These are phyloP conservation scores for Spheniscus humboldti DNA, from an alignment of 2,797 vertebrate species.

Conservation along the genomic window DNA sequence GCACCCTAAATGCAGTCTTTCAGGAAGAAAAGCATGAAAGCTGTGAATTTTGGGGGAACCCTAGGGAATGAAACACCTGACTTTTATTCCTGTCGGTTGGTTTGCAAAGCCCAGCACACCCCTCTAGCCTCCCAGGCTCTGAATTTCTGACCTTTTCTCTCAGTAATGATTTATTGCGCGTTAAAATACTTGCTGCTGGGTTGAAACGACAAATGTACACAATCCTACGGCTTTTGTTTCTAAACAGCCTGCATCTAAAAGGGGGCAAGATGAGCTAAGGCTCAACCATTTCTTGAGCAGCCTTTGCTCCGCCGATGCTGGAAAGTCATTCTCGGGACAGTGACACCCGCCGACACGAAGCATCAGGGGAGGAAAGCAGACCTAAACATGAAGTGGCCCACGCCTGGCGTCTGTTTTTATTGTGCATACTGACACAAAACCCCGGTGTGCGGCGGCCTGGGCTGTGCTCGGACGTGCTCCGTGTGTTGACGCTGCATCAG, in stretches of 20 bases:
- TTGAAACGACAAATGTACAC: not conserved
- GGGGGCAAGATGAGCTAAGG: not conserved
- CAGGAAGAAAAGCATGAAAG: not conserved
- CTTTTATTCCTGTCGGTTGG: not conserved
- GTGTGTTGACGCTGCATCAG: fast-evolving
- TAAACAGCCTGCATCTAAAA: not conserved
- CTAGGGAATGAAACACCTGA: not conserved
- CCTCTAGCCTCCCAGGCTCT: not conserved
- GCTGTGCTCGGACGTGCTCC: fast-evolving
- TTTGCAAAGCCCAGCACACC: not conserved
- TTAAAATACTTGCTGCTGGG: not conserved
- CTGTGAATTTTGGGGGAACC: not conserved
- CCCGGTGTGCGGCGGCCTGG: fast-evolving
- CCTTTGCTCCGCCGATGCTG: not conserved
- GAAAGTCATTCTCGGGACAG: not conserved
- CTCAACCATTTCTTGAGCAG: not conserved
- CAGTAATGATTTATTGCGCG: not conserved
- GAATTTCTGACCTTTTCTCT: not conserved
- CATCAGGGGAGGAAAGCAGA: not conserved
- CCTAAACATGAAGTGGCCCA: not conserved
- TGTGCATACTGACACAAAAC: not conserved
- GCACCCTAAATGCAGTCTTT: not conserved
- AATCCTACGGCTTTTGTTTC: not conserved
- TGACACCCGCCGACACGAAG: fast-evolving
- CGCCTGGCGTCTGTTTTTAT: not conserved